A percentile compares a stretch with the other conserved stretches of the same genome.
phyloP scores from a whole-genome alignment of 92 coral and sea anemone species.

The Virgularia gustaviana region DNA sequence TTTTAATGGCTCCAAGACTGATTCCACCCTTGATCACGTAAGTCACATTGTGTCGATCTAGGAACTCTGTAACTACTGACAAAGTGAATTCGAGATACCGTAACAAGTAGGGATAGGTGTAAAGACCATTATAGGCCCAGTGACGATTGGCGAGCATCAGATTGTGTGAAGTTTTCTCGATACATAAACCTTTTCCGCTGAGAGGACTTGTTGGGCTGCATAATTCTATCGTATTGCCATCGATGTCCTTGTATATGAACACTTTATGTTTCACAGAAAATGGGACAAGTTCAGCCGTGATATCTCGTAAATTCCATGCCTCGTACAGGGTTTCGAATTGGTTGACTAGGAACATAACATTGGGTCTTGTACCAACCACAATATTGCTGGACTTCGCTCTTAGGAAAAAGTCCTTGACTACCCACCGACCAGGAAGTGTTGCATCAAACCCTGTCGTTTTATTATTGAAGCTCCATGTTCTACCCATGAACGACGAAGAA shows the following conservation, averaged over 20 bases:
- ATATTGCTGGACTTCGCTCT: slow-evolving; percentile 48
- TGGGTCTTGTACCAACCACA: slow-evolving; percentile 50
- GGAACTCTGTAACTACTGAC: slow-evolving; percentile 12
- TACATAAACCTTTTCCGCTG: slow-evolving; percentile 54
- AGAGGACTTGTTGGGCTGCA: slow-evolving; percentile 54
- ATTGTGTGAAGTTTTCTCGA: slow-evolving; percentile 42
- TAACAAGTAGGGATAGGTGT: slow-evolving; percentile 51
- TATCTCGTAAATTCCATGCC: slow-evolving; percentile 6
- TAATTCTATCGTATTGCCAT: slow-evolving; percentile 46
- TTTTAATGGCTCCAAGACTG: slow-evolving; percentile 56
- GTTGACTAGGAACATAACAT: slow-evolving; percentile 25
- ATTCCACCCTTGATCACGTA: slow-evolving; percentile 47
- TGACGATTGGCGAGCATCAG: slow-evolving; percentile 48
- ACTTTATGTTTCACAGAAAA: slow-evolving; percentile 64
- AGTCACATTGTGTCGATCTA: slow-evolving; percentile 30
- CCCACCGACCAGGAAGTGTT: slow-evolving; percentile 14
- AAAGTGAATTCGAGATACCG: slow-evolving; percentile 30
- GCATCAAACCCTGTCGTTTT: slow-evolving; percentile 45
- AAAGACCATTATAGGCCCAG: slow-evolving; percentile 55
- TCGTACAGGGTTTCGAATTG: neutral
- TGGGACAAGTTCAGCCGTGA: slow-evolving; percentile 37
- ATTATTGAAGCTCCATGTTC: slow-evolving; percentile 27
- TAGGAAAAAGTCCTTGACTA: slow-evolving; percentile 57
- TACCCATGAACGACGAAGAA: slow-evolving; percentile 63
- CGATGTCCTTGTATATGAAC: slow-evolving; percentile 39